A percentile compares a stretch with the other conserved stretches of the same genome.
Evolutionary conservation across 2,888 invertebrate genomes (phyloP).

Genomic region (Parnassius apollo): DNA sequence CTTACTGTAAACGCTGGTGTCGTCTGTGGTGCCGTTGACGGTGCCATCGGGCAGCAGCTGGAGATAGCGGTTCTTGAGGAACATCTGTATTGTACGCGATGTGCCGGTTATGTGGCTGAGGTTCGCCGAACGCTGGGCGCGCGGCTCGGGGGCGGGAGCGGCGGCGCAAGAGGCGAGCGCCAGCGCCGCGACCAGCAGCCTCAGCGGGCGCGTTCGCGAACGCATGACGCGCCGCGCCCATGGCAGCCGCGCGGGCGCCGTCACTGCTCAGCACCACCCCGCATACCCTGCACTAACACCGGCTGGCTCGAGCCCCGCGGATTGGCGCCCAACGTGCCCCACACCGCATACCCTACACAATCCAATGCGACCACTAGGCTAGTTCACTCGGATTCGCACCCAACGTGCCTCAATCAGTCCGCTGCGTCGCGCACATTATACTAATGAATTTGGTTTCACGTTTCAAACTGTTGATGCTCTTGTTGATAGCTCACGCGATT

Average conservation of each 20-base stretch:
- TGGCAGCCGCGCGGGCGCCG: slow-evolving; percentile 77
- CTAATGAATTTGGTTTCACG: background rate
- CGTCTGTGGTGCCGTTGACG: slow-evolving; percentile 91
- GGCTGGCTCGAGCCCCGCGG: background rate
- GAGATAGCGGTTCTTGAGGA: slow-evolving; percentile 90
- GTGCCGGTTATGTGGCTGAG: slow-evolving; percentile 90
- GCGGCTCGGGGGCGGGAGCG: slow-evolving; percentile 77
- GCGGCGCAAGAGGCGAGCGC: slow-evolving; percentile 76
- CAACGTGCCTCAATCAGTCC: background rate
- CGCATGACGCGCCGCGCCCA: slow-evolving; percentile 80
- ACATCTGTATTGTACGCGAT: slow-evolving; percentile 90
- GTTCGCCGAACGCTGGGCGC: slow-evolving; percentile 89
- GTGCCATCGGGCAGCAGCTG: slow-evolving; percentile 92
- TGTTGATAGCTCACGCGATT: background rate
- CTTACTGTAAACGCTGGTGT: slow-evolving; percentile 92
- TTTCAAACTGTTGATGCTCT: background rate
- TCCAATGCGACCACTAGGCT: slow-evolving; percentile 29
- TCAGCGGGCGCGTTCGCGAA: slow-evolving; percentile 76
- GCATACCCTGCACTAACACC: slow-evolving; percentile 51
- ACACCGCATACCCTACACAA: slow-evolving; percentile 50
- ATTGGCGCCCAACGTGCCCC: slow-evolving; percentile 33
- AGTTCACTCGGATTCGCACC: background rate
- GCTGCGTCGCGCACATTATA: slow-evolving; percentile 26
- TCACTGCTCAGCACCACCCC: slow-evolving; percentile 67
- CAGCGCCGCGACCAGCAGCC: slow-evolving; percentile 79